Conservation (phyloP, 2,888 invertebrate species). For the Acleris laterana region DNA sequence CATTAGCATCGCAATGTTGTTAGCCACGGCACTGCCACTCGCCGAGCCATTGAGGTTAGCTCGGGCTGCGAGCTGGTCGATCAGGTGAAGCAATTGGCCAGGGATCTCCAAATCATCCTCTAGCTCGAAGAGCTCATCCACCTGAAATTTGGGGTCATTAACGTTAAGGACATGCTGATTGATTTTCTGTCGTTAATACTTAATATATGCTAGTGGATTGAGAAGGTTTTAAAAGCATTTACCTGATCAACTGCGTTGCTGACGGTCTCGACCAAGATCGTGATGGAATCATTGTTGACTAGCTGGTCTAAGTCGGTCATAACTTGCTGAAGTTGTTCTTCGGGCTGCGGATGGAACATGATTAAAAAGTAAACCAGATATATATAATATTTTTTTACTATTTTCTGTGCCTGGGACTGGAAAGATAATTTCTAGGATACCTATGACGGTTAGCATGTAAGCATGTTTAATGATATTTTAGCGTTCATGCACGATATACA, state of each 20-base stretch:
- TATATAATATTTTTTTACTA: too few species aligned
- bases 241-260: constrained; percentile 63
- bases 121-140: constrained; percentile 60
- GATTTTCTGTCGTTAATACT: too few species aligned
- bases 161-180: too few species aligned
- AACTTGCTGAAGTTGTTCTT: constrained; percentile 65
- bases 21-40: constrained; percentile 52
- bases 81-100: constrained; percentile 59
- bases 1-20: constrained; percentile 68
- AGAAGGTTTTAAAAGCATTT: not conserved
- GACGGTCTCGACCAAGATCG: constrained; percentile 57
- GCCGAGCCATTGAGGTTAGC: constrained; percentile 59
- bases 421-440: too few species aligned
- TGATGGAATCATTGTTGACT: constrained; percentile 50
- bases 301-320: constrained; percentile 59
- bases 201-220: too few species aligned
- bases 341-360: constrained; percentile 49
- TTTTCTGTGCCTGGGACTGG: too few species aligned
- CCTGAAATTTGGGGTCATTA: constrained; percentile 52
- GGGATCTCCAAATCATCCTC: constrained; percentile 61
- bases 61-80: constrained; percentile 64
- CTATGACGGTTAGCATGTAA: too few species aligned
- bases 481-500: not conserved
- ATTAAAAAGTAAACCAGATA: too few species aligned
- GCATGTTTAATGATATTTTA: not conserved